Evolutionary conservation across 2,113 vertebrate species (phyloP).

Genomic region (Ageneiosus marmoratus): DNA sequence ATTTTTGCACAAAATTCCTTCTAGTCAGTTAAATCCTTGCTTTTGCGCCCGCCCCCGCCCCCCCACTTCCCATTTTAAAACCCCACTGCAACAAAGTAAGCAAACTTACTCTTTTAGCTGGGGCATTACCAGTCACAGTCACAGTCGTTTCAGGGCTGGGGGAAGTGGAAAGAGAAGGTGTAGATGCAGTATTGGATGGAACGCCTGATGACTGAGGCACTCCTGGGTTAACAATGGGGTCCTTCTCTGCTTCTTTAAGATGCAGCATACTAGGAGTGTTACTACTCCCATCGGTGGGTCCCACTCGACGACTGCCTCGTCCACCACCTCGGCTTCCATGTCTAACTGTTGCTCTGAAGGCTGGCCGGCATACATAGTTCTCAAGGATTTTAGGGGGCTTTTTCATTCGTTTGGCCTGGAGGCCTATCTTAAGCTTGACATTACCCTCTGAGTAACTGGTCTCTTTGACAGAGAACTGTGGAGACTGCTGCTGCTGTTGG

Average conservation of each 20-base stretch:
- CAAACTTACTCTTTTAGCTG: constrained; percentile 70
- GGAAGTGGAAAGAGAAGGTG: constrained; percentile 58
- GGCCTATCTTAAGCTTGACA: constrained; percentile 94
- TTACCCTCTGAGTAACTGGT: constrained; percentile 92
- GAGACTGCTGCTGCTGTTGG: constrained; percentile 67
- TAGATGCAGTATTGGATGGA: constrained; percentile 60
- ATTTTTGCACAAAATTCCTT: not conserved
- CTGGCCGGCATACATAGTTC: constrained; percentile 95
- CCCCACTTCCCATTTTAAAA: not conserved
- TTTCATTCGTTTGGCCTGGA: constrained; percentile 94
- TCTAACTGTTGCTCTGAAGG: constrained; percentile 89
- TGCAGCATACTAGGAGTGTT: constrained; percentile 62
- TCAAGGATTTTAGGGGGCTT: constrained; percentile 97
- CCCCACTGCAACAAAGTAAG: not conserved
- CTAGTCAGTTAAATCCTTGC: not conserved
- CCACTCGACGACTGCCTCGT: constrained; percentile 60
- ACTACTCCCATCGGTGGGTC: constrained; percentile 55
- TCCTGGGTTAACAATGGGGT: constrained; percentile 61
- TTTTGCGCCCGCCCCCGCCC: no score
- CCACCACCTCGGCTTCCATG: constrained; percentile 66
- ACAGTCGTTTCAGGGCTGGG: constrained; percentile 62
- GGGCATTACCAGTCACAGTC: constrained; percentile 70
- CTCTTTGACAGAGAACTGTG: constrained; percentile 94
- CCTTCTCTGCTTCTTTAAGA: constrained; percentile 68
- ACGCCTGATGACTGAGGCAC: constrained; percentile 46